Base-by-base conservation (phyloP, 2,888 invertebrate species). In the Apomyelois bistriatella region DNA sequence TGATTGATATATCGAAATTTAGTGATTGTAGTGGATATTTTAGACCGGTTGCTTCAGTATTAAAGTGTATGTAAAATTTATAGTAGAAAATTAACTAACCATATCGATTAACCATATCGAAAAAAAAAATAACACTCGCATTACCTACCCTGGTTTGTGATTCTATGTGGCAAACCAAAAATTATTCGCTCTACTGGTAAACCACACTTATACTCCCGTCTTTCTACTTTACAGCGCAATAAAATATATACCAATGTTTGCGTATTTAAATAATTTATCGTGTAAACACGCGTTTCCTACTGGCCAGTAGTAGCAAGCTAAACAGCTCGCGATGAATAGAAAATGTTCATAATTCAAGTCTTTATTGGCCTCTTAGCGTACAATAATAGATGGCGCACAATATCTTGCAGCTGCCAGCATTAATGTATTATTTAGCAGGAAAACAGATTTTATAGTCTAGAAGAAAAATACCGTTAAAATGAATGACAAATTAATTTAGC, bases 201-300 rank as follows among this genome's bases (percentile, higher is more conserved):
- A 53, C 65, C 61, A 72, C 67, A 43, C 64, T 57, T 61, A 62
- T 70, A 69, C 65, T 65, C 58, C 65, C 67, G 71, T 76, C 78
- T 79, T 77, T 74, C 70, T 65, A 79, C 82, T 83, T 86, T 82
- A 85, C 79, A 68, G 70, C 58, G 68, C 70, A 77, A 82, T 86
- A 83, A 87, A 87, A 85, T 80, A 77, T 79, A 85, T 81, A 65
- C 75, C 75, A 76, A 78, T 85, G 85, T 87, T 86, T 84, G 75
- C 77, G 67, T 81, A 80, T 79, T 79, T 78, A 22, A 71, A 76
- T 82, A 83, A 86, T 87, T 86, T 87, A 90, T 86, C 55, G 74
- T 61, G 69, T 85, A 86, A 89, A 86, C 79, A 85, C 59, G 59
- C 36, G 52, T 15, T 52, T 42, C 43, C 35, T 10, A 52, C 52